Base-by-base conservation (phyloP, 2,797 vertebrate species). In the Sitta carolinensis region DNA sequence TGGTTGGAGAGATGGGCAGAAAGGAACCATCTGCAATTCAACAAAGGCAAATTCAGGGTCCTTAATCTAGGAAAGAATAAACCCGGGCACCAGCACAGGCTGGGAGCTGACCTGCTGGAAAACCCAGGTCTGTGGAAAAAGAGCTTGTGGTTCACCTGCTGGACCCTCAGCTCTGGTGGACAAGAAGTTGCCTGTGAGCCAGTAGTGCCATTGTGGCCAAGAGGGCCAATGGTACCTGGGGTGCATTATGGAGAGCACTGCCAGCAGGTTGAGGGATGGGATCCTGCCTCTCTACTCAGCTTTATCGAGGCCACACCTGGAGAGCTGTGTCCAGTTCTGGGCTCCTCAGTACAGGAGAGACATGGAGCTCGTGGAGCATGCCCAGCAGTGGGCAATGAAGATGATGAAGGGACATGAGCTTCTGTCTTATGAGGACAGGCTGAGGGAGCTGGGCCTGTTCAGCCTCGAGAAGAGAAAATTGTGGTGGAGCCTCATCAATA, bases 401-500 rank as follows among this genome's bases (percentile, higher is more conserved):
- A 22, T n/a, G 25, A 4, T 40, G 20, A 40, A 47, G 30, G 48
- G 20, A 34, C 25, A 2, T 0, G 14, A 77, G 30, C n/a, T 54
- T 26, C 14, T 48, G 13, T 40, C 5, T 25, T 30, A 47, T 2
- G 5, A 54, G 11, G 4, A 68, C 6, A 62, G 34, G 25, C 25
- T 42, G 64, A 54, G 16, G 11, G 29, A 54, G 3, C 40, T 61
- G 55, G 3, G 55, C 23, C 55, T 40, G 11, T 7, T 62, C n/a
- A 62, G 48, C 0, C 40, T 47, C 1, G 0, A 16, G 40, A 38
- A 51, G 19, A 29, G 23, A 68, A 5, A 29, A 47, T 47, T 52
- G n/a, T 3, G 29, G 5, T 9, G 27, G 2, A 38, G 36, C 0
- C 27, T 38, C n/a, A 20, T 25, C 38, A 25, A 3, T 15, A 7